A percentile compares a stretch with the other conserved stretches of the same genome.
Evolutionary conservation across 2,888 invertebrate species (phyloP).

Genomic region (Pseudanteris insignis): DNA sequence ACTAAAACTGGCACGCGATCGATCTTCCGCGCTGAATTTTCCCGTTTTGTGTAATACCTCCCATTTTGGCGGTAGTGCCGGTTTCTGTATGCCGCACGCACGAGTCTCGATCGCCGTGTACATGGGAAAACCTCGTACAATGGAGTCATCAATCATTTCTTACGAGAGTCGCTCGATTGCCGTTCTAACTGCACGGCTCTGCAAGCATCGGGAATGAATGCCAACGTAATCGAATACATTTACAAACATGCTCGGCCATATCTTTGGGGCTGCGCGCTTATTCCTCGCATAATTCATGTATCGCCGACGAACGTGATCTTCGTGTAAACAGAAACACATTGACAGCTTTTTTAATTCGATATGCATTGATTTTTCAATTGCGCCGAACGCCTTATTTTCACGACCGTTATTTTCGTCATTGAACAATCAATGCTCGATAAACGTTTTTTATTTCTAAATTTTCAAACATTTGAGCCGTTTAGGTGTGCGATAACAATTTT

Average conservation of each 20-base stretch:
- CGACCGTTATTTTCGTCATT: too few relatives aligned
- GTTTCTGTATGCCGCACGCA: constrained; percentile 53
- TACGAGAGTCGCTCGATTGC: constrained; percentile 61
- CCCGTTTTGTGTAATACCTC: constrained; percentile 63
- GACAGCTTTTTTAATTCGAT: constrained; percentile 30
- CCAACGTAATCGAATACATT: constrained; percentile 59
- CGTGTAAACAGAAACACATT: constrained; percentile 28
- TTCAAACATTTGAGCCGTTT: too few relatives aligned
- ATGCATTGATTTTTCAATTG: too few relatives aligned
- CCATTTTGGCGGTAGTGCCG: constrained; percentile 60
- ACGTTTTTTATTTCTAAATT: too few relatives aligned
- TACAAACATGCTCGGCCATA: constrained; percentile 49
- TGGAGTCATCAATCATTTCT: constrained; percentile 66
- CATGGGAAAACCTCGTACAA: constrained; percentile 60
- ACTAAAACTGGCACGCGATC: constrained; percentile 40
- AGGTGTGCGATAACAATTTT: too few relatives aligned
- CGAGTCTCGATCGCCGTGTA: constrained; percentile 50
- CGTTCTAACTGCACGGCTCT: constrained; percentile 52
- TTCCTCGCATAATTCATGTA: constrained; percentile 41
- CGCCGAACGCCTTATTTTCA: not conserved
- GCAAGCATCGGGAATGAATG: constrained; percentile 47
- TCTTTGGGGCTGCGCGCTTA: constrained; percentile 29
- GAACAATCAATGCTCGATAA: too few relatives aligned
- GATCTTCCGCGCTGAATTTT: constrained; percentile 52
- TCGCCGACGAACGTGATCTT: constrained; percentile 36